phyloP scores from a whole-genome alignment of 2,888 invertebrate species.

The Archaeoteleia sp. region DNA sequence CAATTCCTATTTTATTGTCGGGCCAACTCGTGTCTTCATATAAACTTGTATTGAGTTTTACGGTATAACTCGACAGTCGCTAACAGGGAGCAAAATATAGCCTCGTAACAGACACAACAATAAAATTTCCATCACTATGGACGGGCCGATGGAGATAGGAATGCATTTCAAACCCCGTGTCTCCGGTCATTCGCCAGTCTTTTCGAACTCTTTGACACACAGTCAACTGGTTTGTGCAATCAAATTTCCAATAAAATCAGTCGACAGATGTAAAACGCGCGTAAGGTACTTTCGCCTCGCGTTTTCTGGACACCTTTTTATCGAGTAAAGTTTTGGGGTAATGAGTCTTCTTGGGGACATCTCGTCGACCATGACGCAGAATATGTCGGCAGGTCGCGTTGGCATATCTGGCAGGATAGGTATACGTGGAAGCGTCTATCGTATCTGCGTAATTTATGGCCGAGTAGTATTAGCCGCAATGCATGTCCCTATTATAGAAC shows the following conservation, averaged over 20 bases:
- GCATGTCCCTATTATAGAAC: constrained; percentile 66
- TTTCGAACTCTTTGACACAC: constrained; percentile 30
- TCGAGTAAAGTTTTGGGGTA: too few relatives aligned
- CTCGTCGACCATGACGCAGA: too few relatives aligned
- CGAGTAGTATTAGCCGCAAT: constrained; percentile 69
- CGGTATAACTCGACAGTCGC: constrained; percentile 15
- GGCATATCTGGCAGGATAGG: constrained; percentile 42
- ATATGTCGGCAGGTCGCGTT: constrained; percentile 4
- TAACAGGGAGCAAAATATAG: constrained; percentile 20
- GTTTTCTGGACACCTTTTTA: too few relatives aligned
- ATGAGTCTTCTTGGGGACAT: too few relatives aligned
- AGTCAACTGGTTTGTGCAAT: constrained; percentile 26
- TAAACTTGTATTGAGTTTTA: constrained; percentile 25
- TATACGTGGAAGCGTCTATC: constrained; percentile 59
- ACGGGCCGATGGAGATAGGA: constrained; percentile 31
- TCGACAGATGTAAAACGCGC: constrained; percentile 28
- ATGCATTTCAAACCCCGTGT: constrained; percentile 31
- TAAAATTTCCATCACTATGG: constrained; percentile 44
- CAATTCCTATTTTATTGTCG: constrained; percentile 7
- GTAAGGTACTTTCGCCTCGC: too few relatives aligned
- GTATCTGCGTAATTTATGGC: constrained; percentile 69
- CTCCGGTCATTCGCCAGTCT: constrained; percentile 31
- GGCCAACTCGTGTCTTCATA: constrained; percentile 19
- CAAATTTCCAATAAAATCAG: constrained; percentile 34
- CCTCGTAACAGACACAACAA: constrained; percentile 29